Evolutionary conservation across 2,113 vertebrate species (phyloP), one percentile per base, ranked within the genome.

Genomic region (Neoarius graeffei): DNA sequence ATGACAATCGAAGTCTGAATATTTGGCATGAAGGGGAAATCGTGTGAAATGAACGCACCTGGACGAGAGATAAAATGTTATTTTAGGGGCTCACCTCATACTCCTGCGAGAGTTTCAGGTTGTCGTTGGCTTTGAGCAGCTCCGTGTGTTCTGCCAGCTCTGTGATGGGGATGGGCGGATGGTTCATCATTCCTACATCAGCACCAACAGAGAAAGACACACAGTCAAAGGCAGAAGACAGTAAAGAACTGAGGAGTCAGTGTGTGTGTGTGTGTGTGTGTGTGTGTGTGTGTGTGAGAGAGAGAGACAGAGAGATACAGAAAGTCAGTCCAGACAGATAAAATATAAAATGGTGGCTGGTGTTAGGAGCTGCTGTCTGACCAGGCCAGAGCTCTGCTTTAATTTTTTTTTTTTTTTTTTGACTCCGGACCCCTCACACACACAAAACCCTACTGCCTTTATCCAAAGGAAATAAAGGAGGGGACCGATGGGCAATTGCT

Each of bases 81-180:
- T 48, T 56, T 30, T 30, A 60, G 25, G 74, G 10, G 14, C n/a
- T 35, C 87, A 99, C 98, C 98, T 99, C 98, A 3, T 99, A 99
- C 91, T 99, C 98, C 94, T 99, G 98, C 71, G 98, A 99, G 85
- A 99, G 96, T 93, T 99, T 99, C 88, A 99, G 96, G 95, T 99
- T 99, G 96, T 99, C 98, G 19, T 99, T 99, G 93, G 98, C 98
- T 92, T 99, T 99, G 85, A 99, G 97, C 81, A 97, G 96, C 84
- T 99, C 98, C 0, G 97, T 98, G 95, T 99, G 98, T 91, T 99
- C 98, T 0, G 97, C 96, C 94, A 99, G 96, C 93, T 99, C 98
- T 0, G 97, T 93, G 90, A 99, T 97, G 0, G 98, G 97, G 89
- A 99, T 98, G 1, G 98, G 98, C 0, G 98, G 98, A 93, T 99